Percentiles rank a stretch among this genome's conserved stretches.
These are phyloP conservation scores for Magallana ariakensis DNA, from an alignment of 1,140 invertebrate species.

Conservation along the genomic window DNA sequence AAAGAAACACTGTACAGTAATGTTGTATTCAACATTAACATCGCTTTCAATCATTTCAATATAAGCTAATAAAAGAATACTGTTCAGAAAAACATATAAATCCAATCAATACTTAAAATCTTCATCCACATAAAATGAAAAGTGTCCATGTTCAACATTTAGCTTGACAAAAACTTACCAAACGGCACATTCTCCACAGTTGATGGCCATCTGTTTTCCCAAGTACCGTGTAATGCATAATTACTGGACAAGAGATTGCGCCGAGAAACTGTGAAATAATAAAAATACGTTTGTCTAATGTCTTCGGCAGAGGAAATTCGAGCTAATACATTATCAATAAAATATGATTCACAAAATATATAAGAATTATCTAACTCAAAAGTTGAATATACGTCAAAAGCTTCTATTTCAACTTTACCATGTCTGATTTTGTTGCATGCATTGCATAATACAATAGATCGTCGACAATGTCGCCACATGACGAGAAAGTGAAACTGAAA, in stretches of 20 bases:
- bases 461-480: conserved; percentile 33
- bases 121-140: too few relatives aligned
- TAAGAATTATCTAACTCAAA: too few relatives aligned
- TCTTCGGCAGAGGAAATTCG: too few relatives aligned
- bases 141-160: too few relatives aligned
- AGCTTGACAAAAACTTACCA: background rate
- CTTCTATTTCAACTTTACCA: background rate
- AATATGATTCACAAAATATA: too few relatives aligned
- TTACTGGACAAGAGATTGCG: background rate
- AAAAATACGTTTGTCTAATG: background rate
- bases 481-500: conserved; percentile 26
- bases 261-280: background rate
- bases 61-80: too few relatives aligned
- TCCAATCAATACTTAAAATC: too few relatives aligned
- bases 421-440: background rate
- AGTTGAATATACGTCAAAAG: too few relatives aligned
- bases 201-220: conserved; percentile 2
- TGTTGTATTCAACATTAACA: too few relatives aligned
- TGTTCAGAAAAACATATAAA: too few relatives aligned
- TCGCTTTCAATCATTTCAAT: too few relatives aligned
- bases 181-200: conserved; percentile 11
- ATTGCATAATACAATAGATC: background rate
- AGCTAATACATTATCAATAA: too few relatives aligned
- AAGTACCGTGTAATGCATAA: background rate
- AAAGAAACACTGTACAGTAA: background rate